phyloP scores from a whole-genome alignment of 2,797 vertebrate genomes.

The Epinephelus coioides region DNA sequence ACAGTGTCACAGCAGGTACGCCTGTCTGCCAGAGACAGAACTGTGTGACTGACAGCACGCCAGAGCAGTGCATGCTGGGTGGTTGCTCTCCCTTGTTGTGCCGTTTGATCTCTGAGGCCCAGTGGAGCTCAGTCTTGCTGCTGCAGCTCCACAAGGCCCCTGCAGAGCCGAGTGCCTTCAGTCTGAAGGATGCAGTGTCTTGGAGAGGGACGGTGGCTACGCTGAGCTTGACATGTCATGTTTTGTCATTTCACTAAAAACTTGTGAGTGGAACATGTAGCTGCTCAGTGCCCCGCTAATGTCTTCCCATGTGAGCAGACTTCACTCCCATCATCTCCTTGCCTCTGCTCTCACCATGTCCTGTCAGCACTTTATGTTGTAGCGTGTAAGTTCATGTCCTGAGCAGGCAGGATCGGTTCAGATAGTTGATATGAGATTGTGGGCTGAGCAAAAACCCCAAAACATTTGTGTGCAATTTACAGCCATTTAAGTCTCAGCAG shows the following conservation, averaged over 20 bases:
- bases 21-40: conserved; percentile 63
- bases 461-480: background rate
- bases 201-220: conserved; percentile 38
- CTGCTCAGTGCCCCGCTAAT: background rate
- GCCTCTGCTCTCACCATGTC: conserved; percentile 1
- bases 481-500: background rate
- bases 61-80: conserved; percentile 76
- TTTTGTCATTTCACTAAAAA: conserved; percentile 26
- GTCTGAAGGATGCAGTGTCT: conserved; percentile 69
- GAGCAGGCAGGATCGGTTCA: background rate
- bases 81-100: conserved; percentile 47
- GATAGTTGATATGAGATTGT: background rate
- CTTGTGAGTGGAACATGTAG: background rate
- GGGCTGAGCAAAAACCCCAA: background rate
- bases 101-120: conserved; percentile 21
- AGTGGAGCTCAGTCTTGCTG: conserved; percentile 43
- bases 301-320: background rate
- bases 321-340: background rate
- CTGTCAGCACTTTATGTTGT: background rate
- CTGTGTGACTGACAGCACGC: conserved; percentile 66
- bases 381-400: background rate
- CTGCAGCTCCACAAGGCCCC: conserved; percentile 25
- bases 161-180: conserved; percentile 73
- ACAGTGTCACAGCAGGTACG: conserved; percentile 82
- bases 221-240: conserved; percentile 18